These are phyloP conservation scores for Daphoenositta chrysoptera DNA, from an alignment of 2,113 vertebrate genomes.

Conservation along the genomic window DNA sequence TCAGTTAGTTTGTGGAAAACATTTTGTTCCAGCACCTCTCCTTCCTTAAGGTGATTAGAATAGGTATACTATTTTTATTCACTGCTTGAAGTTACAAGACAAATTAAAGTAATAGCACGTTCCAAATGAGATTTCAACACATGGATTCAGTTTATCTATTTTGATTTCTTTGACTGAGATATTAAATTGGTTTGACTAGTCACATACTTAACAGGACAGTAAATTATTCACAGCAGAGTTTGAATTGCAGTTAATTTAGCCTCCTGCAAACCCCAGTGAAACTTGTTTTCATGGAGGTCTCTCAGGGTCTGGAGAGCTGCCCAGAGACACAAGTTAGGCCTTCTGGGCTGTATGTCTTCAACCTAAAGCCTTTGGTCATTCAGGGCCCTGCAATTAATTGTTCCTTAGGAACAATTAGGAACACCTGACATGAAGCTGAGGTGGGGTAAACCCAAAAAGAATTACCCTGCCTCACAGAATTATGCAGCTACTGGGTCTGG, in stretches of 20 bases:
- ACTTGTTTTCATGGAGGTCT: neutral
- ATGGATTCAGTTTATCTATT: neutral
- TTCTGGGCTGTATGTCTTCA: neutral
- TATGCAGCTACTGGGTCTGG: neutral
- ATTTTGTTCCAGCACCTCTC: neutral
- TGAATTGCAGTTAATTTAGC: neutral
- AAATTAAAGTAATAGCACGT: neutral
- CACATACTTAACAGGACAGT: neutral
- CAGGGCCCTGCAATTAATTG: neutral
- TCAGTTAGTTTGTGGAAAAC: neutral
- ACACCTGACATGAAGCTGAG: neutral
- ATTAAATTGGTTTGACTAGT: slow-evolving; percentile 15
- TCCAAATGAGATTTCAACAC: neutral
- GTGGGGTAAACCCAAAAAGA: neutral
- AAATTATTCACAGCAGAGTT: neutral
- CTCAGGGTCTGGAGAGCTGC: neutral
- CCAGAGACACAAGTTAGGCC: neutral
- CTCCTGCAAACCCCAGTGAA: neutral
- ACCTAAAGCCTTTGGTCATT: accelerated
- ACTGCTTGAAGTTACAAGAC: neutral
- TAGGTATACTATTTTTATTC: neutral
- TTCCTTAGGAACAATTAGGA: too few relatives aligned
- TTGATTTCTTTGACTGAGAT: neutral
- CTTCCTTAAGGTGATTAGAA: neutral
- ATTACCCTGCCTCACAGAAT: neutral